Evolutionary conservation across 2,113 vertebrate species (phyloP).

Genomic region (Callospermophilus lateralis): DNA sequence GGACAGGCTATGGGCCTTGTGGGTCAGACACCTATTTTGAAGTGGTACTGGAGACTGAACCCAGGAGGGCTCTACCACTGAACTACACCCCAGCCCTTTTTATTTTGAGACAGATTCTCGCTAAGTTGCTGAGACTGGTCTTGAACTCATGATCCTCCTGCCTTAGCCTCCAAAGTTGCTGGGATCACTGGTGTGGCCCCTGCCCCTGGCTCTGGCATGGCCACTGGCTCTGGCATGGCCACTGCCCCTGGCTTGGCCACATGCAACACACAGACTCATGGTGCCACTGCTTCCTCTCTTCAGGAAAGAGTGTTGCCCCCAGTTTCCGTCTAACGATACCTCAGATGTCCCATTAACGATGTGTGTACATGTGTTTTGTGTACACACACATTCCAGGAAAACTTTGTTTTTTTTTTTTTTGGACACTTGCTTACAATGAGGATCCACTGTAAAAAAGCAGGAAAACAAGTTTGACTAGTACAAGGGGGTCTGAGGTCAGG

Average conservation of each 20-base stretch:
- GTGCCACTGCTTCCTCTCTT: background rate
- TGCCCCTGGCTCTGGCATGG: too few relatives aligned
- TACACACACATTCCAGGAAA: background rate
- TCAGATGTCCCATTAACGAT: background rate
- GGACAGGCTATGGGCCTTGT: background rate
- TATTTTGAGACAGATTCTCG: too few relatives aligned
- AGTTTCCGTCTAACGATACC: background rate
- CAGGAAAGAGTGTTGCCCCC: background rate
- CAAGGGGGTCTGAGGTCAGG: background rate
- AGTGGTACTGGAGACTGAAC: too few relatives aligned
- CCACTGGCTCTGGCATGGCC: background rate
- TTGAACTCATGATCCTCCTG: background rate
- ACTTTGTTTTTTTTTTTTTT: background rate
- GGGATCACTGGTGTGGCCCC: background rate
- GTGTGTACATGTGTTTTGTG: background rate
- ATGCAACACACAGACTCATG: background rate
- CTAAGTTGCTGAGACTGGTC: background rate
- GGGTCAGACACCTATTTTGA: too few relatives aligned
- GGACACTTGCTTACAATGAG: conserved; percentile 21
- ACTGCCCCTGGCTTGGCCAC: too few relatives aligned
- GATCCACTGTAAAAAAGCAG: background rate
- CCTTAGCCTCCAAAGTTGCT: background rate
- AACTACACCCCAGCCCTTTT: too few relatives aligned
- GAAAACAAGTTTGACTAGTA: background rate
- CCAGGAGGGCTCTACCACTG: too few relatives aligned